Conservation (phyloP, 1,140 invertebrate genomes). For the Philotrypesis tridentata region DNA sequence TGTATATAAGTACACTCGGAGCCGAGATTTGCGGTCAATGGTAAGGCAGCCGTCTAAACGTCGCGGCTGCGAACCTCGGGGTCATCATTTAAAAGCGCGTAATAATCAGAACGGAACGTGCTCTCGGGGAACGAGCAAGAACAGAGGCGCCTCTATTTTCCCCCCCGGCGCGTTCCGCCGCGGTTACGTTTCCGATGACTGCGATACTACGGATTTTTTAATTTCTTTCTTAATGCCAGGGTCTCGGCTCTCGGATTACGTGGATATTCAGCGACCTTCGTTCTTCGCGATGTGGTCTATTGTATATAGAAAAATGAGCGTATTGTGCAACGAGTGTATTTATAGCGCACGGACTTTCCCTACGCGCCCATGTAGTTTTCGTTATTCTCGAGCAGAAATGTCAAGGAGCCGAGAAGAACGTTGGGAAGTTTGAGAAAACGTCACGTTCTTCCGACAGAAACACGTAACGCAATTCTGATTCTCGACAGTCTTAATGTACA, state of each 20-base stretch:
- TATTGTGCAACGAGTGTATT: no score
- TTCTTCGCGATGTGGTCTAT: no score
- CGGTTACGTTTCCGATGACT: neutral
- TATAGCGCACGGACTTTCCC: no score
- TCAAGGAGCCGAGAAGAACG: no score
- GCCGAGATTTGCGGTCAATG: conserved; percentile 33
- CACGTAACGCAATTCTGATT: no score
- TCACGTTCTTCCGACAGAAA: no score
- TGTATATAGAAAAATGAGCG: no score
- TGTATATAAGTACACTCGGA: no score
- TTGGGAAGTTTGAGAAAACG: no score
- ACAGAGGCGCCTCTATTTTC: conserved; percentile 15
- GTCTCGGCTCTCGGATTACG: neutral
- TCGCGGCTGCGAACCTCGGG: neutral
- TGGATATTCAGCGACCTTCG: neutral
- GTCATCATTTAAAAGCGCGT: conserved; percentile 8
- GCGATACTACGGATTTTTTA: neutral
- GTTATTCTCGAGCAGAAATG: no score
- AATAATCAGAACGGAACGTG: conserved; percentile 45
- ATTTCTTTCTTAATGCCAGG: neutral
- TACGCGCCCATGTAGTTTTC: no score
- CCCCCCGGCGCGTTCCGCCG: neutral
- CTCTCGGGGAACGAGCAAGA: neutral
- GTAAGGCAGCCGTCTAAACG: neutral
- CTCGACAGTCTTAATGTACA: no score